Conservation (phyloP, 1,140 invertebrate genomes). For the Acromyrmex heyeri region DNA sequence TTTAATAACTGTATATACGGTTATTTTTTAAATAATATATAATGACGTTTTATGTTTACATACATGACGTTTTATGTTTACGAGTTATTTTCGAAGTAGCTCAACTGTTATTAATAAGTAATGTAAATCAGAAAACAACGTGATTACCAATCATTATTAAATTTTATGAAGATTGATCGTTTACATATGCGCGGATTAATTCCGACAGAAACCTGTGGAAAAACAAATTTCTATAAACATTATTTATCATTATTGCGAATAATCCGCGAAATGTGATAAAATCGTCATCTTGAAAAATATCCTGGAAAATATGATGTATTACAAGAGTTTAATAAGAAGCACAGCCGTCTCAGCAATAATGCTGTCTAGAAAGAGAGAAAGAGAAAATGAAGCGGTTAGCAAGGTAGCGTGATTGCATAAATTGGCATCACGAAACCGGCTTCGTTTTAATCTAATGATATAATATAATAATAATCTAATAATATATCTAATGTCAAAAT, state of each 20-base stretch:
- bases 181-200: neutral
- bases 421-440: neutral
- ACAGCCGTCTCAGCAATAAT: neutral
- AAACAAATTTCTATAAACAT: conserved; percentile 34
- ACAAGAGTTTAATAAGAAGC: conserved; percentile 12
- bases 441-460: conserved; percentile 2
- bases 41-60: neutral
- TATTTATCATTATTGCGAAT: conserved; percentile 28
- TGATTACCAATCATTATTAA: conserved; percentile 34
- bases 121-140: conserved; percentile 25
- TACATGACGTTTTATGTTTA: neutral
- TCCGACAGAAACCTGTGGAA: neutral
- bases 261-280: conserved; percentile 11
- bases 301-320: neutral
- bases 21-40: neutral
- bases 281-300: conserved; percentile 12
- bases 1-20: neutral
- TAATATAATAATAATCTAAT: neutral
- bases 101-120: conserved; percentile 13
- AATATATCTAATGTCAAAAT: neutral
- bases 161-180: conserved; percentile 45
- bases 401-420: conserved; percentile 11
- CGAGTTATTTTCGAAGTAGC: neutral
- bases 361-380: neutral
- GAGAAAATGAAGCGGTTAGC: neutral